Conservation (phyloP, 2,113 vertebrate species). For the Zonotrichia leucophrys region DNA sequence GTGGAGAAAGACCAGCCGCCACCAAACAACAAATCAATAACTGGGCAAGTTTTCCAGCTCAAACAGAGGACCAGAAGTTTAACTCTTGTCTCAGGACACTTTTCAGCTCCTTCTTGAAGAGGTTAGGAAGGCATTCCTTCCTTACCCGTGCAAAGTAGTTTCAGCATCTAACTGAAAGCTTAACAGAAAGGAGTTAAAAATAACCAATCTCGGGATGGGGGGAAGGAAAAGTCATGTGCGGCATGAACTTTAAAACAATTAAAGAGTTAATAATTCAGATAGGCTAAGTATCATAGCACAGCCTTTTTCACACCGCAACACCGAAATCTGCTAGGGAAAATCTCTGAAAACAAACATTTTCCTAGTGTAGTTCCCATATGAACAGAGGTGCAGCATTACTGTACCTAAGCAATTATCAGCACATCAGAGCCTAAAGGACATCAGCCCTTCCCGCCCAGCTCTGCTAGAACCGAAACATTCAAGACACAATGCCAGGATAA, state of each 20-base stretch:
- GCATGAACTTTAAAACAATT: not conserved
- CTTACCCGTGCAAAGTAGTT: not conserved
- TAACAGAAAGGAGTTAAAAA: not conserved
- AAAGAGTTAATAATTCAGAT: not conserved
- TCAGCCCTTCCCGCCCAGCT: not conserved
- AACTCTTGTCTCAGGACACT: not conserved
- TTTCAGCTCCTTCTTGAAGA: not conserved
- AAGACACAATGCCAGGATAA: fast-evolving
- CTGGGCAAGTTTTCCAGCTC: not conserved
- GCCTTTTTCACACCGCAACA: not conserved
- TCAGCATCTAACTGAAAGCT: not conserved
- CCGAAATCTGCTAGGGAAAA: not conserved
- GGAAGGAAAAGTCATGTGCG: not conserved
- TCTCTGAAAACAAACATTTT: not conserved
- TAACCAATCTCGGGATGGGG: not conserved
- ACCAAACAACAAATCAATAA: not conserved
- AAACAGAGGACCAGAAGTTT: not conserved
- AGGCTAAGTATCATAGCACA: not conserved
- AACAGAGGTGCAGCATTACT: not conserved
- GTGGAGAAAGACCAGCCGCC: not conserved
- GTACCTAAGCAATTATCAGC: not conserved
- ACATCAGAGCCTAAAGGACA: not conserved
- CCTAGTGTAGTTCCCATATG: not conserved
- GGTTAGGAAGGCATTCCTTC: not conserved
- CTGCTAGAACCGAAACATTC: not conserved